These are phyloP conservation scores for Cryptus armator DNA, from an alignment of 2,888 invertebrate genomes.

Conservation along the genomic window DNA sequence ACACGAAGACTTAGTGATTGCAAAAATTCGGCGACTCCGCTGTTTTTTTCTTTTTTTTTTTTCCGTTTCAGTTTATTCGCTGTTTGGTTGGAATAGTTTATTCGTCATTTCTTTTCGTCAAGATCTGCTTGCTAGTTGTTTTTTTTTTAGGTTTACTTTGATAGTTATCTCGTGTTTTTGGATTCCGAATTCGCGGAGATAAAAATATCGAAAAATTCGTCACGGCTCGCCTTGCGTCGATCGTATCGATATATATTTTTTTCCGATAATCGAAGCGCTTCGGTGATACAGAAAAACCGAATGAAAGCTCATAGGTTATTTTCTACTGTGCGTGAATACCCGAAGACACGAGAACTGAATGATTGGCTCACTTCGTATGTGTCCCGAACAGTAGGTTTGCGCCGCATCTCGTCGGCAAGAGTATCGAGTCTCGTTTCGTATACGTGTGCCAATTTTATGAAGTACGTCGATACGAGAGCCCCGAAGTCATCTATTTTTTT, in stretches of 20 bases:
- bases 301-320: background rate
- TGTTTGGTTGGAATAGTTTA: too few species aligned
- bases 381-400: background rate
- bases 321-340: constrained; percentile 21
- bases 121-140: too few species aligned
- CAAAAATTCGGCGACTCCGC: background rate
- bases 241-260: background rate
- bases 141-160: too few species aligned
- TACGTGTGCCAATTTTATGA: constrained; percentile 28
- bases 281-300: background rate
- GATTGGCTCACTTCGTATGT: background rate
- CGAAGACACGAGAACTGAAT: background rate
- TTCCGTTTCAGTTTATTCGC: too few species aligned
- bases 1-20: background rate
- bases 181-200: too few species aligned
- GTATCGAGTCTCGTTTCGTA: background rate
- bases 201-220: too few species aligned
- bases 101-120: too few species aligned
- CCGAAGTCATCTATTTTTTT: background rate
- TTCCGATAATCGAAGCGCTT: background rate
- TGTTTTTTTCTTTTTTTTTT: too few species aligned
- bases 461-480: background rate
- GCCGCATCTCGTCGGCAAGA: background rate
- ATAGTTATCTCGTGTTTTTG: too few species aligned
- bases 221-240: background rate